Base-by-base conservation (phyloP, 2,113 vertebrate genomes). In the Nettapus auritus region DNA sequence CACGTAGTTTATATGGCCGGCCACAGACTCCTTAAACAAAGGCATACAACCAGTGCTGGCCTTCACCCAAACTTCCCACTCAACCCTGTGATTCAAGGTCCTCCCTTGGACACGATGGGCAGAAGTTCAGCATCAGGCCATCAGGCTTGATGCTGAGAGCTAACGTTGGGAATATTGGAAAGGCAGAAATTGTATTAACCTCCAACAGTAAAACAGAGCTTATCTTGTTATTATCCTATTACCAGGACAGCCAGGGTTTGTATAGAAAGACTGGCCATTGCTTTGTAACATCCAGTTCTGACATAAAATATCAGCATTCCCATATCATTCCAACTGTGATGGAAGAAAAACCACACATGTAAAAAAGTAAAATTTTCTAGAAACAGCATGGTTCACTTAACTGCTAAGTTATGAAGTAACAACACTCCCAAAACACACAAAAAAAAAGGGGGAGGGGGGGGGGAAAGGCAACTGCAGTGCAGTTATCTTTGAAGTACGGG, bases 31-130 rank as follows among this genome's bases (percentile, higher is more conserved):
- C 62, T 82, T 60, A 34, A 86, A 60, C 33, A 36, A 56, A 14
- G 2, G 1, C 9, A 18, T 34, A 31, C 4, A 28, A 42, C 15
- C 13, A 53, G 11, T 79, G 68, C 46, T 46, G 34, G 71, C 62
- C 63, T 53, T 66, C 46, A 53, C 33, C 11, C 40, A 62, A 40
- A 67, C 14, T 20, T 70, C 25, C 29, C n/a, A 44, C 25, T n/a
- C 48, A 69, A 6, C 44, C 76, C 66, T 13, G 31, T 38, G 44
- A 75, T 44, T 26, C 71, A 80, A 15, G 21, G 28, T 48, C 11
- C 13, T 53, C 13, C 26, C 53, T 76, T 55, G 38, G 60, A 28
- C 4, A 8, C 0, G 1, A 48, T 2, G 9, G 69, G 29, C 16
- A 8, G 52, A n/a, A 73, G 40, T 25, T 73, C 53, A 73, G 53